phyloP scores from a whole-genome alignment of 2,797 vertebrate species.

The Thripadectes ignobilis region DNA sequence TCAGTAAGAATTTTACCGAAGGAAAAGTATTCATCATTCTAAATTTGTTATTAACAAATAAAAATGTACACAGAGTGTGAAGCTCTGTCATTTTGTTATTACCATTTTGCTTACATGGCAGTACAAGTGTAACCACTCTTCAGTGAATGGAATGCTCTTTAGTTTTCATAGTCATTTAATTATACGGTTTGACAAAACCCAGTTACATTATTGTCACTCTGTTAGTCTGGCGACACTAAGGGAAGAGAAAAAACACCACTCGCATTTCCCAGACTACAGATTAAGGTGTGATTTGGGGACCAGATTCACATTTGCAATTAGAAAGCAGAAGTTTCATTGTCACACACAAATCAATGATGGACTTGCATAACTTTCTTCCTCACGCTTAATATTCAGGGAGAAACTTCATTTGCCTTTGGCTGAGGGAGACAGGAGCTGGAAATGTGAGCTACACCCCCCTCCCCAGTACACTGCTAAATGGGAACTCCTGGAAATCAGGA shows the following conservation, averaged over 20 bases:
- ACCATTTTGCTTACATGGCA: not conserved
- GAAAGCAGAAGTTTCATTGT: not conserved
- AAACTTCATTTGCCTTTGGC: not conserved
- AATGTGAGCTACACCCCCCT: not conserved
- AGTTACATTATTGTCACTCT: not conserved
- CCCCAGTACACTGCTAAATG: not conserved
- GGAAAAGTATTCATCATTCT: slow-evolving; percentile 60
- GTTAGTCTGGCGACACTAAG: not conserved
- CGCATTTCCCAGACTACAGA: not conserved
- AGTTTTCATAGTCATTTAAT: slow-evolving; percentile 32
- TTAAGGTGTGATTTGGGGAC: slow-evolving; percentile 10
- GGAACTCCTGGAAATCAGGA: not conserved
- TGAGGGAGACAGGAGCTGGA: not conserved
- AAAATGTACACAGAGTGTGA: not conserved
- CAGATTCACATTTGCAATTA: not conserved
- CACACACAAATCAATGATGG: not conserved
- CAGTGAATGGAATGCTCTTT: not conserved
- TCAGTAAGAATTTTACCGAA: slow-evolving; percentile 41
- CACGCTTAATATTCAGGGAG: not conserved
- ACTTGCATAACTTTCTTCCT: not conserved
- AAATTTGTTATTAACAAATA: slow-evolving; percentile 55
- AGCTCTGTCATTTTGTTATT: not conserved
- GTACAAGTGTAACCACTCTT: slow-evolving; percentile 16
- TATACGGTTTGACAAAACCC: not conserved
- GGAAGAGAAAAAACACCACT: not conserved